A percentile compares a stretch with the other conserved stretches of the same genome.
Evolutionary conservation across 2,797 vertebrate genomes (phyloP).

Genomic region (Rhabdophis nuchalis): DNA sequence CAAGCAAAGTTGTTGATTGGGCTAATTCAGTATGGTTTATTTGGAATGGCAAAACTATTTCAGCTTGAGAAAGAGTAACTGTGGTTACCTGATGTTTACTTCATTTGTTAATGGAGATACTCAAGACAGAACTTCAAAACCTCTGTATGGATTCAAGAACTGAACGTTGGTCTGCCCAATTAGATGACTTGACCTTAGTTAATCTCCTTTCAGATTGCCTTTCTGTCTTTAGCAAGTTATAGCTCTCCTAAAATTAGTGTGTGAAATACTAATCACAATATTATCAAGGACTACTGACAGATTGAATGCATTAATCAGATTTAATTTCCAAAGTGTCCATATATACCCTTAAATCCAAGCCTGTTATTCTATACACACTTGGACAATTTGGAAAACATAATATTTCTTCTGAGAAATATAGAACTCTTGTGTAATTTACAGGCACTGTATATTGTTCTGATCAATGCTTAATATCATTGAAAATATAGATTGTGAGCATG

Average conservation of each 20-base stretch:
- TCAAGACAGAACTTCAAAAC: neutral
- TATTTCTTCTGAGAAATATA: neutral
- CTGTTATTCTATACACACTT: neutral
- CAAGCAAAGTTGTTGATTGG: neutral
- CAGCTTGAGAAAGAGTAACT: neutral
- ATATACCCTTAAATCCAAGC: neutral
- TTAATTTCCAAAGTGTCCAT: neutral
- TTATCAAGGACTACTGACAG: neutral
- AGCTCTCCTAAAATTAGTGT: neutral
- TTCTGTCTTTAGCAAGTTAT: neutral
- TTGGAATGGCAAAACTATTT: neutral
- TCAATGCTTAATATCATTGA: neutral
- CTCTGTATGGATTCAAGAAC: neutral
- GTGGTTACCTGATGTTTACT: neutral
- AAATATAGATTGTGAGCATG: neutral
- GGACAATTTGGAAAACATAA: neutral
- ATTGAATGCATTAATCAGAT: neutral
- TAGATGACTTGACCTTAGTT: neutral
- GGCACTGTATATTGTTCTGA: neutral
- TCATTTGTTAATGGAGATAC: neutral
- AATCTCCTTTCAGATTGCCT: neutral
- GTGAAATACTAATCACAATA: neutral
- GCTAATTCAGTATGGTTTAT: neutral
- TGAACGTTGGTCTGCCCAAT: neutral
- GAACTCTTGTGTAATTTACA: neutral